Percentiles rank a stretch among this genome's conserved stretches.
Evolutionary conservation across 2,113 vertebrate species (phyloP).

Genomic region (Myrmecobius fasciatus): DNA sequence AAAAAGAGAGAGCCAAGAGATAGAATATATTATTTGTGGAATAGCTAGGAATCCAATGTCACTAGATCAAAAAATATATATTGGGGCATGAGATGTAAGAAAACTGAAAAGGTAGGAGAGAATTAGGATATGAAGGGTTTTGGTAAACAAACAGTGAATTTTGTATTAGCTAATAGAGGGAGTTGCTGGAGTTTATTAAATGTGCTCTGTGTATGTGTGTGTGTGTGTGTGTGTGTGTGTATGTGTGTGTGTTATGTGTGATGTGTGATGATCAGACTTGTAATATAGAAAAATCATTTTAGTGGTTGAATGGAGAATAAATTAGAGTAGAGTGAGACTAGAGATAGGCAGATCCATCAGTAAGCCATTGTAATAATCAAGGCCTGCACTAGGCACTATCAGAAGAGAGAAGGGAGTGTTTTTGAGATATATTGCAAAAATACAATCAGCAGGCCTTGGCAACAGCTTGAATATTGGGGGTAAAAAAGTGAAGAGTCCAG

Average conservation of each 20-base stretch:
- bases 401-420: not conserved
- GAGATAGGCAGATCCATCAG: no score
- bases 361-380: not conserved
- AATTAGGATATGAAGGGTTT: no score
- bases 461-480: not conserved
- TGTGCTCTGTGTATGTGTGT: no score
- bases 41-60: not conserved
- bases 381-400: not conserved
- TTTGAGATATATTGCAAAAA: not conserved
- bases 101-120: not conserved
- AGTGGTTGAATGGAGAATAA: not conserved
- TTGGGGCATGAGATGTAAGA: not conserved
- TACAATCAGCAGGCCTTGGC: not conserved
- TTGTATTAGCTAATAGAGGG: not conserved
- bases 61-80: not conserved
- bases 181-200: not conserved
- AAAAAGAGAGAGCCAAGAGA: not conserved
- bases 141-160: not conserved
- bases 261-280: not conserved
- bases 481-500: not conserved
- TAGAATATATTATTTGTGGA: not conserved
- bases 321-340: not conserved
- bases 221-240: no score
- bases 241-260: not conserved
- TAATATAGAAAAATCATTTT: not conserved